Evolutionary conservation across 1,140 invertebrate genomes (phyloP), one percentile per base, ranked within the genome.

Genomic region (Drosophila leontia): DNA sequence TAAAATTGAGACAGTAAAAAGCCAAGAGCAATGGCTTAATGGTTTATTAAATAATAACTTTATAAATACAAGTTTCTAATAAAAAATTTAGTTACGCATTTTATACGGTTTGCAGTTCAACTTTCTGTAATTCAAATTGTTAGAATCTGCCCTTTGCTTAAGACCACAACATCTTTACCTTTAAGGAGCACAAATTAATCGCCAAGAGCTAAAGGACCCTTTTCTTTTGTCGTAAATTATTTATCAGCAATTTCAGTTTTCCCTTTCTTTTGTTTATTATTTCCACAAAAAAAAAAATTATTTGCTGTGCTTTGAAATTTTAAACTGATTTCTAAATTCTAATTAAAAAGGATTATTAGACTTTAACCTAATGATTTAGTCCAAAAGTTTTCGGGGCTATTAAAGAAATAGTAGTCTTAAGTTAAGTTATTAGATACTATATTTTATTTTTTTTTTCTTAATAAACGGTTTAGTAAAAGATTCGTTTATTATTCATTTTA

Each of bases 191-290:
- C 17, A 39, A 55, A 39, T 23, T 23, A 37, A 55, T 37, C 13
- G 51, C 51, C 51, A 37, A 23, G 19, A 39, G 51, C 51, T 23
- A 15, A 55, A 55, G 7, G 34, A 60, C 53, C 17, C 17, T n/a
- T 61, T 34, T 17, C 6, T 11, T 59, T 29, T 6, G 34, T 15
- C 12, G 15, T 50, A 19, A 63, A 64, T 53, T 51, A 19, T 19
- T 51, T 37, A 42, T 50, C 17, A 23, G 19, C 12, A 32, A 17
- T 32, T 13, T 35, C 17, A 23, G 17, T 23, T 55, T 35, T 23
- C 13, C 19, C 17, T 42, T 13, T 48, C 2, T 11, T 68, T n/a
- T 34, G 17, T 60, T 39, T 32, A 42, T 39, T 32, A 42, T 12
- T 39, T 29, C 15, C 19, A 17, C 17, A 3, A 17, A 11, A 37